These are phyloP conservation scores for Columba janthina DNA, from an alignment of 2,113 vertebrate genomes.

Conservation along the genomic window DNA sequence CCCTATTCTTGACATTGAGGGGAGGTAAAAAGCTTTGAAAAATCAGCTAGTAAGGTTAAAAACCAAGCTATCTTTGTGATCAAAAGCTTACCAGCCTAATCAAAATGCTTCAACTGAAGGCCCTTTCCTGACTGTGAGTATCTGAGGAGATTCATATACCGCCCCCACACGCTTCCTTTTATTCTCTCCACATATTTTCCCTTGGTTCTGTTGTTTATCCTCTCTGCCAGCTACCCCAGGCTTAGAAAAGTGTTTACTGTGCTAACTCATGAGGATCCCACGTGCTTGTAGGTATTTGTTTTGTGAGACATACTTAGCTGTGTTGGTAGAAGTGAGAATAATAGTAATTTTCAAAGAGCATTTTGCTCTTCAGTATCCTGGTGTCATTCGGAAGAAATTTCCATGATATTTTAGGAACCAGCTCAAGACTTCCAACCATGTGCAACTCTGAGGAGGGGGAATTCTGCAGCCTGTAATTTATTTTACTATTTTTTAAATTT, in stretches of 20 bases:
- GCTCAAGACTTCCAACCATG: neutral
- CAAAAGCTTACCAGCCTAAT: neutral
- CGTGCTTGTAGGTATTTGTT: neutral
- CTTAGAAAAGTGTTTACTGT: slow-evolving; percentile 19
- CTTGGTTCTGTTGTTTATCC: slow-evolving; percentile 13
- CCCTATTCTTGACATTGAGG: neutral
- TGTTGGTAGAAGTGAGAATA: neutral
- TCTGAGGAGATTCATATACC: neutral
- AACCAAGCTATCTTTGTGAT: neutral
- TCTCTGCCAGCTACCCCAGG: neutral
- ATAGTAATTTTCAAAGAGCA: neutral
- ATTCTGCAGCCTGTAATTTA: neutral
- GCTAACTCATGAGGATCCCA: neutral
- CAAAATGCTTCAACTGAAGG: slow-evolving; percentile 4
- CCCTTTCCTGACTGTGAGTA: neutral
- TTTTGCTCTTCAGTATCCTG: neutral
- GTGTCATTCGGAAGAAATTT: neutral
- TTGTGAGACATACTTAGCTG: neutral
- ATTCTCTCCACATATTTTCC: neutral
- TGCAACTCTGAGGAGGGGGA: neutral
- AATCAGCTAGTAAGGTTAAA: slow-evolving; percentile 27
- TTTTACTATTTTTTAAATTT: neutral
- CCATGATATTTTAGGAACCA: neutral
- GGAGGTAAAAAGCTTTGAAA: slow-evolving; percentile 45
- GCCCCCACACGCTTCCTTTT: neutral